These are phyloP conservation scores for Cryptocephalus moraei DNA, from an alignment of 2,888 invertebrate genomes.

Conservation along the genomic window DNA sequence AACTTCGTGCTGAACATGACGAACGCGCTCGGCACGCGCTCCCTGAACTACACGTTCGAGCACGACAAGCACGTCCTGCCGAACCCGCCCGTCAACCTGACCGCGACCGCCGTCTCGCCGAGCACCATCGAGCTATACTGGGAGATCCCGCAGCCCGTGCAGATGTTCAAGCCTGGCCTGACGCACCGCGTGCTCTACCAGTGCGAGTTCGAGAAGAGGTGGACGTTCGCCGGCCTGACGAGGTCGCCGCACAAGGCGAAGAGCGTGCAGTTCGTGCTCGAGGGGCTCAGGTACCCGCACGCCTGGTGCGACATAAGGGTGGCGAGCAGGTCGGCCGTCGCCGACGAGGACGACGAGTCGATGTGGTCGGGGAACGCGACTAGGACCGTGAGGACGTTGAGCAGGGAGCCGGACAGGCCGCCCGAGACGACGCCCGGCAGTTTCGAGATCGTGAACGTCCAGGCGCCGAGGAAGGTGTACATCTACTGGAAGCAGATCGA, in stretches of 20 bases:
- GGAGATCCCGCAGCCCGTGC: constrained; percentile 40
- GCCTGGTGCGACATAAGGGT: constrained; percentile 63
- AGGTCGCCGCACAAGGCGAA: constrained; percentile 8
- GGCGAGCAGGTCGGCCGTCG: constrained; percentile 48
- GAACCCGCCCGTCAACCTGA: constrained; percentile 40
- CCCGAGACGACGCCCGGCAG: constrained; percentile 64
- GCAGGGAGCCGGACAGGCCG: constrained; percentile 50
- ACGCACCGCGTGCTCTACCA: constrained; percentile 43
- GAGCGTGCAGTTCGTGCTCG: constrained; percentile 29
- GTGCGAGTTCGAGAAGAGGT: constrained; percentile 40
- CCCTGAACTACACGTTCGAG: constrained; percentile 3
- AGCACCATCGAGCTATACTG: constrained; percentile 41
- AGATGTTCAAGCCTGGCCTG: constrained; percentile 42
- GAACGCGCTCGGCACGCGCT: constrained; percentile 50
- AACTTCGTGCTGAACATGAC: constrained; percentile 48
- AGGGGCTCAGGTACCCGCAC: constrained; percentile 53
- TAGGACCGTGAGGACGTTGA: constrained; percentile 49
- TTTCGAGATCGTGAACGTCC: constrained; percentile 46
- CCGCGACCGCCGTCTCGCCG: constrained; percentile 36
- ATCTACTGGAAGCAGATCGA: constrained; percentile 73
- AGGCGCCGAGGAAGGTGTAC: constrained; percentile 48
- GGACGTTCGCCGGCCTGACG: constrained; percentile 26
- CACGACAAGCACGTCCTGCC: constrained; percentile 31
- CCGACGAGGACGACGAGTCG: constrained; percentile 42
- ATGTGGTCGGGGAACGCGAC: constrained; percentile 63